A percentile compares a stretch with the other conserved stretches of the same genome.
Evolutionary conservation across 2,113 vertebrate species (phyloP).

Genomic region (Toxotes jaculatrix): DNA sequence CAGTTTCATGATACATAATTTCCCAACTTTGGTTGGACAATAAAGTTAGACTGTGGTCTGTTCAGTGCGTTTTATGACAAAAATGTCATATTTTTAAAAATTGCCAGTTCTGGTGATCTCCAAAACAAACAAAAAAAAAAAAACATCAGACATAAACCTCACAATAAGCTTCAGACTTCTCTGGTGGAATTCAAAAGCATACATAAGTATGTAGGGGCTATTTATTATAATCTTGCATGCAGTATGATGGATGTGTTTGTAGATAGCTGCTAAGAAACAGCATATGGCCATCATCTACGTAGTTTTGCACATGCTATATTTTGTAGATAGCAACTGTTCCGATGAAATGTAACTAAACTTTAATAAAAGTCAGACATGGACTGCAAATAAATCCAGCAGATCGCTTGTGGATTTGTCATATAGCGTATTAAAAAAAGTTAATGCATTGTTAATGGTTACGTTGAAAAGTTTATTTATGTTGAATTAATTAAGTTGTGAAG

Average conservation of each 20-base stretch:
- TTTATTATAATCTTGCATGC: conserved; percentile 81
- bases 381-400: conserved; percentile 42
- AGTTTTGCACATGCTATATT: conserved; percentile 82
- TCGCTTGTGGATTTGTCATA: conserved; percentile 57
- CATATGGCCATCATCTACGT: conserved; percentile 71
- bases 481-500: conserved; percentile 27
- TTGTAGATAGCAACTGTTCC: conserved; percentile 78
- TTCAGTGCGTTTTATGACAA: conserved; percentile 60
- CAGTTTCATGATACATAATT: conserved; percentile 54
- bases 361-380: conserved; percentile 78
- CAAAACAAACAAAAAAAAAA: background rate
- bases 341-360: conserved; percentile 76
- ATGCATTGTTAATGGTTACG: background rate
- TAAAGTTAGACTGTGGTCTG: conserved; percentile 66
- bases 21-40: conserved; percentile 59
- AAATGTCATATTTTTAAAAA: conserved; percentile 47
- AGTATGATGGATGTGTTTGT: conserved; percentile 75
- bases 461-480: conserved; percentile 26
- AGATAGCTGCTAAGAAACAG: conserved; percentile 72
- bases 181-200: conserved; percentile 57
- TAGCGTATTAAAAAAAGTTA: background rate
- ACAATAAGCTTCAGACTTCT: conserved; percentile 50
- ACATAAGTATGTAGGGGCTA: conserved; percentile 67
- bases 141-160: conserved; percentile 19
- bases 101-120: conserved; percentile 16